Evolutionary conservation across 2,888 invertebrate genomes (phyloP).

Genomic region (Nudaria mundana): DNA sequence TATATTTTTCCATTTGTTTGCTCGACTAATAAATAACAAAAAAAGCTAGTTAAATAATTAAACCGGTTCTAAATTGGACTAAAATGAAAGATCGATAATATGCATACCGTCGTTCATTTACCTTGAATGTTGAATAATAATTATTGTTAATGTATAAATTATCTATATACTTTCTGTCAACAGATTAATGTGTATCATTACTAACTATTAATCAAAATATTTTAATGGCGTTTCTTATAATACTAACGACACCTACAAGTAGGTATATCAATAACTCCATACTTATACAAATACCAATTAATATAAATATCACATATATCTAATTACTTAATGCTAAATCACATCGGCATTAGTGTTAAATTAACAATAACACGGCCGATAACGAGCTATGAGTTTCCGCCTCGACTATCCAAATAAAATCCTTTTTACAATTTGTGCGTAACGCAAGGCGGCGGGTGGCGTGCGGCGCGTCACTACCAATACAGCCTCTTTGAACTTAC

Average conservation of each 20-base stretch:
- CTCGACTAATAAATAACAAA: slow-evolving; percentile 54
- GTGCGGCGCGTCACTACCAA: slow-evolving; percentile 37
- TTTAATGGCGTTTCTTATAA: slow-evolving; percentile 47
- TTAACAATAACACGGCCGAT: slow-evolving; percentile 36
- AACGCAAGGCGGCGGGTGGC: slow-evolving; percentile 41
- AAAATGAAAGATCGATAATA: slow-evolving; percentile 71
- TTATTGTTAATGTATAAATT: slow-evolving; percentile 58
- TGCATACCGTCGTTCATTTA: slow-evolving; percentile 66
- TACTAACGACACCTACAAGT: slow-evolving; percentile 34
- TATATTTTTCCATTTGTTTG: slow-evolving; percentile 57
- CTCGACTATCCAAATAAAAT: slow-evolving; percentile 30
- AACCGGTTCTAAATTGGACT: slow-evolving; percentile 62
- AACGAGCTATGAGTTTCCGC: slow-evolving; percentile 31
- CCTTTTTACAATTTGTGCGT: slow-evolving; percentile 57
- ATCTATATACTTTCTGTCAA: slow-evolving; percentile 57
- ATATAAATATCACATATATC: not conserved
- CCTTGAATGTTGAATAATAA: slow-evolving; percentile 74
- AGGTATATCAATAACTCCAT: no score
- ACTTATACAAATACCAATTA: slow-evolving; percentile 2
- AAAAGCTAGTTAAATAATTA: slow-evolving; percentile 52
- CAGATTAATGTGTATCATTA: slow-evolving; percentile 60
- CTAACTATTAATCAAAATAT: slow-evolving; percentile 52
- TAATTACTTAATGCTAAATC: not conserved
- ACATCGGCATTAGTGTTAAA: slow-evolving; percentile 15
- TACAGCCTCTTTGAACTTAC: slow-evolving; percentile 40